Evolutionary conservation across 2,888 invertebrate species (phyloP).

Genomic region (Synanthedon myopaeformis): DNA sequence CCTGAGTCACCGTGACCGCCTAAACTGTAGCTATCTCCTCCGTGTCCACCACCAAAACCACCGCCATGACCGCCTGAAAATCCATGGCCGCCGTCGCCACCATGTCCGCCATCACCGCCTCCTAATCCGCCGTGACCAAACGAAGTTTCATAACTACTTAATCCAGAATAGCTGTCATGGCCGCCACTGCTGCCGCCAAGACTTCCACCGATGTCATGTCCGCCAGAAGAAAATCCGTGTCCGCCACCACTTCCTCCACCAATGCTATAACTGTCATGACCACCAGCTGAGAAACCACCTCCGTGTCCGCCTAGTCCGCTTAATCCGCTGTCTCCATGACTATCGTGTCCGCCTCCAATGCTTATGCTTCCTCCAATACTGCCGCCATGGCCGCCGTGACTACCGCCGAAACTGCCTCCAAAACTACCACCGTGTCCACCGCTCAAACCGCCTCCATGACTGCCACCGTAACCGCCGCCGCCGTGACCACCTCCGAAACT

Average conservation of each 20-base stretch:
- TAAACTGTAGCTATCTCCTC: constrained; percentile 1
- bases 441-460: constrained; percentile 15
- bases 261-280: constrained; percentile 12
- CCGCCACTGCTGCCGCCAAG: constrained; percentile 8
- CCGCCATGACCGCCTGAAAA: neutral
- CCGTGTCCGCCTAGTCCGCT: constrained; percentile 5
- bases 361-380: constrained; percentile 10
- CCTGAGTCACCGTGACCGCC: constrained; percentile 1
- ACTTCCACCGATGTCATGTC: constrained; percentile 1
- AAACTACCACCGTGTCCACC: constrained; percentile 13
- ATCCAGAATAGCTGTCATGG: neutral
- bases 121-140: constrained; percentile 3
- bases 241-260: constrained; percentile 15
- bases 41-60: constrained; percentile 7
- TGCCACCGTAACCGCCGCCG: constrained; percentile 18
- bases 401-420: constrained; percentile 12
- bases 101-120: neutral
- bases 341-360: constrained; percentile 8
- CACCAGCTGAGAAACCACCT: constrained; percentile 15
- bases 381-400: constrained; percentile 13
- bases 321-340: constrained; percentile 8
- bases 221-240: constrained; percentile 6
- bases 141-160: neutral
- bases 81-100: neutral
- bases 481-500: constrained; percentile 14